Evolutionary conservation across 2,797 vertebrate species (phyloP), one percentile per base, ranked within the genome.

Genomic region (Sebastes wilsoni): DNA sequence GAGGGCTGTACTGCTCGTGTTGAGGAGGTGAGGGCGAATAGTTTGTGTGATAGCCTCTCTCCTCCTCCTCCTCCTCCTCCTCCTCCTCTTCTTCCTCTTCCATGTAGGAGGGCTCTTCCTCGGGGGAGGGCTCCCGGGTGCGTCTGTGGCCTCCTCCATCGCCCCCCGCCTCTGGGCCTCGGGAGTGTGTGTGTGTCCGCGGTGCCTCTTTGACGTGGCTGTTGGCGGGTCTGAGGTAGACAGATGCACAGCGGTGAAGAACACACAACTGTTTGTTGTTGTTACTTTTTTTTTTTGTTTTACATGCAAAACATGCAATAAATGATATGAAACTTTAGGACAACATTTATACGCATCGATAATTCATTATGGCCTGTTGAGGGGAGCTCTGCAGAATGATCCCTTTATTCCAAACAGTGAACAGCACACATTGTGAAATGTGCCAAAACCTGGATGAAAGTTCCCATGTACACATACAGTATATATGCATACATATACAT

Each of bases 61-160:
- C 88, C 0, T 79, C 92, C 32, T 96, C 95, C 77, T 95, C 87
- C 5, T 89, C 88, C n/a, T 88, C 89, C 1, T 95, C 94, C n/a
- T 88, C 89, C 1, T 95, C 94, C 46, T 96, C 96, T 42, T 94
- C 95, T 3, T 87, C 87, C 5, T 89, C 85, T 14, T 93, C 85
- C 77, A 38, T 93, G 91, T 90, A 93, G 58, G 66, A 68, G 60
- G 6, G 83, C 75, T 94, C 90, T 18, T 93, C 95, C 91, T 59
- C 92, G 2, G 96, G 96, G 22, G 97, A 96, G 27, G 89, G 93
- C 12, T 97, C 97, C 25, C 95, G 89, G 23, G 87, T 91, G 25
- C 95, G 96, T 88, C 87, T 92, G 88, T 93, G 91, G n/a, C 65
- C 81, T 49, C 87, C 79, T 8, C 67, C 89, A 18, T 67, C 60